These are phyloP conservation scores for Calameuta filiformis DNA, from an alignment of 2,888 invertebrate genomes.

Conservation along the genomic window DNA sequence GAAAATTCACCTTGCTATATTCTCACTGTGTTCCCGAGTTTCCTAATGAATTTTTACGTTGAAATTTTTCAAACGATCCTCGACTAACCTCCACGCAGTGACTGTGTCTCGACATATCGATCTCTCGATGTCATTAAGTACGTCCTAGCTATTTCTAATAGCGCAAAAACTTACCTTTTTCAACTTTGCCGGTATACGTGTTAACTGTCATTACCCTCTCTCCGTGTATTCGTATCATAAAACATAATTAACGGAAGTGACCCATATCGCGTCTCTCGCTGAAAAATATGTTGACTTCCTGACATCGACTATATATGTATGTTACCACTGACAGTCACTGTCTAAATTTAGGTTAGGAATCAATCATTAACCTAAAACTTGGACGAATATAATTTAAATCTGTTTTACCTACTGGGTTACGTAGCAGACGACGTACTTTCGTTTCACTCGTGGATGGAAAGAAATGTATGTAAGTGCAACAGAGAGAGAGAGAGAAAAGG, in stretches of 20 bases:
- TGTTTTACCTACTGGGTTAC: background rate
- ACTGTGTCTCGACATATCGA: background rate
- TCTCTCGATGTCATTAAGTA: background rate
- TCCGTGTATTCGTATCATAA: background rate
- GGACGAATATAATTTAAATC: background rate
- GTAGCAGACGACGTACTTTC: background rate
- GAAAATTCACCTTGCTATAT: background rate
- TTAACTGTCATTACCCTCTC: background rate
- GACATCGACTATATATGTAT: background rate
- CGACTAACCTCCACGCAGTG: background rate
- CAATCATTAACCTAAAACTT: background rate
- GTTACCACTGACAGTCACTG: background rate
- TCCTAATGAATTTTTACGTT: background rate
- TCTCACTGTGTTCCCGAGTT: background rate
- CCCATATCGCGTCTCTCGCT: conserved; percentile 19
- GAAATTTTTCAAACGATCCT: background rate
- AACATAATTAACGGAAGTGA: conserved; percentile 31
- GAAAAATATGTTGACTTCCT: background rate
- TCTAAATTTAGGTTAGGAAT: background rate
- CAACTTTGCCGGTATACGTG: background rate
- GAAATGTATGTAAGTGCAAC: conserved; percentile 12
- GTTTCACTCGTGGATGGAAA: conserved; percentile 13
- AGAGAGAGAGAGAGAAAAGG: background rate
- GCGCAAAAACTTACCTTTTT: background rate
- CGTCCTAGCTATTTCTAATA: background rate